phyloP scores from a whole-genome alignment of 2,797 vertebrate genomes.

The Limnodromus scolopaceus region DNA sequence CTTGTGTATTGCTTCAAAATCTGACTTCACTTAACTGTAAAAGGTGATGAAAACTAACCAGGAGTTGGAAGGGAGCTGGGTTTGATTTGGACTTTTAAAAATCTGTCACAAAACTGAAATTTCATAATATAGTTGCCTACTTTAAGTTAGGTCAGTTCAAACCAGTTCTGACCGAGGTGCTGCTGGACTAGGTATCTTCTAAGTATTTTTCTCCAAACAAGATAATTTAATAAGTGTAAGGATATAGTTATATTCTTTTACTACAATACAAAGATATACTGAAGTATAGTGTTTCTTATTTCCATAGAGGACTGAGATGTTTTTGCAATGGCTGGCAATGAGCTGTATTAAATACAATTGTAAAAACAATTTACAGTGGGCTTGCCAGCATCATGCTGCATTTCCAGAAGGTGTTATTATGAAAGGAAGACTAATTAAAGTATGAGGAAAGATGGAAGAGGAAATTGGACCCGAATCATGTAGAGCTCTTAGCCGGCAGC shows the following conservation, averaged over 20 bases:
- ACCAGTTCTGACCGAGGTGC: not conserved
- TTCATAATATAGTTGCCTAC: not conserved
- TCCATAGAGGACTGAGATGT: not conserved
- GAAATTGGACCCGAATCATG: not conserved
- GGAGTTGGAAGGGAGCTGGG: not conserved
- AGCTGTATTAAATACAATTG: slow-evolving; percentile 3
- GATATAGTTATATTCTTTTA: not conserved
- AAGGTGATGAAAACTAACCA: not conserved
- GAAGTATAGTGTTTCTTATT: not conserved
- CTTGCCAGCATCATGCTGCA: not conserved
- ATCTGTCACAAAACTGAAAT: not conserved
- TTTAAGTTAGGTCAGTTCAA: not conserved
- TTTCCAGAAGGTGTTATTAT: slow-evolving; percentile 50
- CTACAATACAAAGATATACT: not conserved
- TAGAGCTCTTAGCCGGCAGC: not conserved
- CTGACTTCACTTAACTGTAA: not conserved
- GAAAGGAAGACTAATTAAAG: slow-evolving; percentile 20
- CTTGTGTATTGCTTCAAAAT: not conserved
- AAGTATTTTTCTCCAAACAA: not conserved
- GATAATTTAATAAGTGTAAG: not conserved
- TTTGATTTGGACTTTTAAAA: not conserved
- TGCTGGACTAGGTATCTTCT: not conserved
- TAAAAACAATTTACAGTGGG: slow-evolving; percentile 2
- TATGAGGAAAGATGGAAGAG: not conserved
- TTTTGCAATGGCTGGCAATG: not conserved